Percentiles rank a stretch among this genome's conserved stretches.
These are phyloP conservation scores for Agelastica alni DNA, from an alignment of 2,888 invertebrate species.

Conservation along the genomic window DNA sequence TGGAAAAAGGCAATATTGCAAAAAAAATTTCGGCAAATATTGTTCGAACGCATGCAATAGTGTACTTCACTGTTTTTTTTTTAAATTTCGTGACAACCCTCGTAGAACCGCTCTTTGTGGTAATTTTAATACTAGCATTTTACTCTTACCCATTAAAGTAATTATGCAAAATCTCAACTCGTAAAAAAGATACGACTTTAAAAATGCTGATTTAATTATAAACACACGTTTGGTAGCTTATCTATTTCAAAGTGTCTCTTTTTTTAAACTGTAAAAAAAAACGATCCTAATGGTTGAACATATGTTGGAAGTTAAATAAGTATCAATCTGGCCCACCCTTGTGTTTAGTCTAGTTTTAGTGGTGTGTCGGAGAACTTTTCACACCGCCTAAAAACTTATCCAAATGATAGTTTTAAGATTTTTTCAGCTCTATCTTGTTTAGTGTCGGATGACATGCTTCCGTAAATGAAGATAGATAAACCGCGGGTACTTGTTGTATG, in stretches of 20 bases:
- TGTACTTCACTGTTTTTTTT: too few species aligned
- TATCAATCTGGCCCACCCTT: not conserved
- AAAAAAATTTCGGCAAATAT: too few species aligned
- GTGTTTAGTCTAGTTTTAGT: slow-evolving; percentile 3
- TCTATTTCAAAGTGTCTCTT: not conserved
- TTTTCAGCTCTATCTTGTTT: not conserved
- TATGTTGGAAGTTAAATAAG: not conserved
- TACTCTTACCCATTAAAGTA: too few species aligned
- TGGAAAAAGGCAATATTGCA: too few species aligned
- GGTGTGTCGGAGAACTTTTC: not conserved
- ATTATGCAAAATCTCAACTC: too few species aligned
- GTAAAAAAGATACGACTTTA: too few species aligned
- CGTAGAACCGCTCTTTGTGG: too few species aligned
- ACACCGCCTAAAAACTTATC: not conserved
- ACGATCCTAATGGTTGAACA: not conserved
- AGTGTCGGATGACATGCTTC: not conserved
- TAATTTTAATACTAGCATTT: too few species aligned
- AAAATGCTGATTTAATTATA: not conserved
- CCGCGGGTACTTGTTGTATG: too few species aligned
- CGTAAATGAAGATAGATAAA: not conserved
- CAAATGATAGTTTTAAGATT: not conserved
- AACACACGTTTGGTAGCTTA: not conserved
- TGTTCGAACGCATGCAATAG: too few species aligned
- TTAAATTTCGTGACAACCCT: too few species aligned
- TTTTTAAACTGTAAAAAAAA: not conserved